Evolutionary conservation across 2,888 invertebrate species (phyloP).

Genomic region (Aspidiotus rigidus): DNA sequence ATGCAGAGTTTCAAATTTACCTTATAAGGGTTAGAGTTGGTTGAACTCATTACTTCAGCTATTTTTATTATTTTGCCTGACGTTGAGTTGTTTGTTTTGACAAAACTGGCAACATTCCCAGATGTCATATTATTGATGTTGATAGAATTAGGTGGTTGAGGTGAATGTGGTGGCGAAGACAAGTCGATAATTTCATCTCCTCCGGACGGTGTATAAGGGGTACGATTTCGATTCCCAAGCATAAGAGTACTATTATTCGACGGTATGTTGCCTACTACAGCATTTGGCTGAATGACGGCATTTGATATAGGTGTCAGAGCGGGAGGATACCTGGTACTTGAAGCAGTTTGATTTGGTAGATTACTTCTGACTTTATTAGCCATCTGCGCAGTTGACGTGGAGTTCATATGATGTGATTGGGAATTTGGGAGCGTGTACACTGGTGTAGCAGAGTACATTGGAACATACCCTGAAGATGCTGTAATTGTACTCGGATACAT

Average conservation of each 20-base stretch:
- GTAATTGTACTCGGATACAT: background rate
- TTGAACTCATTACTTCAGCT: background rate
- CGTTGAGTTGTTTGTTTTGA: background rate
- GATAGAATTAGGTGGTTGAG: conserved; percentile 36
- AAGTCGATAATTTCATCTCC: conserved; percentile 46
- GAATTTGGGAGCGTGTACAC: background rate
- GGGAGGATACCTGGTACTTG: conserved; percentile 18
- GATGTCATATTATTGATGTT: conserved; percentile 14
- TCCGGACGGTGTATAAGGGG: background rate
- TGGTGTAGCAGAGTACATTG: background rate
- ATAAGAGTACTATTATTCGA: background rate
- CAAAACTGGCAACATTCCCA: conserved; percentile 9
- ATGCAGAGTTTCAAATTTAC: background rate
- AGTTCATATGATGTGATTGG: background rate
- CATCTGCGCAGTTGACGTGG: background rate
- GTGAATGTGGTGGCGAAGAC: conserved; percentile 47
- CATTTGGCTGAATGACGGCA: conserved; percentile 2
- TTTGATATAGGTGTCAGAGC: conserved; percentile 26
- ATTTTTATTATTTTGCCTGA: background rate
- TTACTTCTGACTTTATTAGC: background rate
- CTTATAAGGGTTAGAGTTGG: conserved; percentile 5
- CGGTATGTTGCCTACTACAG: background rate
- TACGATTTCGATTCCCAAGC: background rate
- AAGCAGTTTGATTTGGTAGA: conserved; percentile 1
- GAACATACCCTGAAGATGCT: background rate